Evolutionary conservation across 2,888 invertebrate species (phyloP).

Genomic region (Cephus nigrinus): DNA sequence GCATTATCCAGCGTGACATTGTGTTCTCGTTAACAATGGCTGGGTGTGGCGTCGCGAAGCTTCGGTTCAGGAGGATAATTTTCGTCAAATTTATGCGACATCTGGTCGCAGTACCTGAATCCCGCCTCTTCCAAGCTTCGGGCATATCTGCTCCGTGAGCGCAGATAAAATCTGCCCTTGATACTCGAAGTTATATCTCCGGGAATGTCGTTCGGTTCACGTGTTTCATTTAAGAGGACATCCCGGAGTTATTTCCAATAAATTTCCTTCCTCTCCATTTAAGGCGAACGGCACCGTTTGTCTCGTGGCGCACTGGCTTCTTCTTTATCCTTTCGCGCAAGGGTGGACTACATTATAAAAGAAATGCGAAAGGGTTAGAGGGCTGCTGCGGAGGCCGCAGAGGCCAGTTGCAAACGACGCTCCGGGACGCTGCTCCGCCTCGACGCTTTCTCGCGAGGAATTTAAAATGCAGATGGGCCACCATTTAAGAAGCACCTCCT

Average conservation of each 20-base stretch:
- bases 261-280: not conserved
- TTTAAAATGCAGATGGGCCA: constrained; percentile 39
- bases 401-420: not conserved
- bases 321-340: not conserved
- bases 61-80: constrained; percentile 37
- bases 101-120: not conserved
- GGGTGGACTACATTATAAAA: not conserved
- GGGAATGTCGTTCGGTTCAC: not conserved
- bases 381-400: not conserved
- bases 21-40: constrained; percentile 45
- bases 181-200: not conserved
- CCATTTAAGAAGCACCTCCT: constrained; percentile 39
- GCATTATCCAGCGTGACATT: constrained; percentile 44
- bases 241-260: constrained; percentile 2
- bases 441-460: constrained; percentile 29
- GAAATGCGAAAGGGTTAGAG: constrained; percentile 4
- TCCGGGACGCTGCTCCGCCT: not conserved
- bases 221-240: not conserved
- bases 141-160: not conserved
- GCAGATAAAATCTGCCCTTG: not conserved
- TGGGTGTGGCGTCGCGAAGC: constrained; percentile 35
- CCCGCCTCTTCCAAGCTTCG: not conserved
- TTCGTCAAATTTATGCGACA: constrained; percentile 22
- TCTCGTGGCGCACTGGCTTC: not conserved
- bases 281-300: not conserved